phyloP scores from a whole-genome alignment of 2,888 invertebrate species.

The Hymenopus coronatus region DNA sequence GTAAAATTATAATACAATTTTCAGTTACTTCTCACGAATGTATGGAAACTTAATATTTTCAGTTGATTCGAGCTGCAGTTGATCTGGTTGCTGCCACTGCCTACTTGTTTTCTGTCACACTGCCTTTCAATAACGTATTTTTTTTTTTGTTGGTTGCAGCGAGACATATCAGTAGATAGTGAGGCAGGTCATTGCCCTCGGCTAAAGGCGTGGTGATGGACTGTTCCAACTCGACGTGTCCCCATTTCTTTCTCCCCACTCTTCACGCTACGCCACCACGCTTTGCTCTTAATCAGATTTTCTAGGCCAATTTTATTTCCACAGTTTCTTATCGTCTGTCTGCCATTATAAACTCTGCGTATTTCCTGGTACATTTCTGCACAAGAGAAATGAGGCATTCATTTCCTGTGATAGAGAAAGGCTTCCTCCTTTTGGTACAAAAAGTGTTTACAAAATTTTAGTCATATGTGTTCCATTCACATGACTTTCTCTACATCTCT shows the following conservation, averaged over 20 bases:
- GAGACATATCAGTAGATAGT: neutral
- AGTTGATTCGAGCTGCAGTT: too few relatives aligned
- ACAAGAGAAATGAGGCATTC: too few relatives aligned
- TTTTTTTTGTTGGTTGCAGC: neutral
- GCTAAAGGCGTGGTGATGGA: neutral
- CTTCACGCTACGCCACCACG: neutral
- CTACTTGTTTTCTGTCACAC: neutral
- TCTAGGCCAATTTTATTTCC: neutral
- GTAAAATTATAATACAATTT: too few relatives aligned
- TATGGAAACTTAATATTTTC: too few relatives aligned
- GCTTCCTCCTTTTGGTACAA: too few relatives aligned
- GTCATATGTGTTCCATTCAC: too few relatives aligned
- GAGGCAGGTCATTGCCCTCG: neutral
- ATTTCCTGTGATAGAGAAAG: too few relatives aligned
- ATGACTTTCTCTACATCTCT: too few relatives aligned
- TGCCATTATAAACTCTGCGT: neutral
- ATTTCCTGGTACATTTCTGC: neutral
- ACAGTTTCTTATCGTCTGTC: neutral
- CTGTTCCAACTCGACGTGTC: neutral
- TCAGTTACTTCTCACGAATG: too few relatives aligned
- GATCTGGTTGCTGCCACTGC: too few relatives aligned
- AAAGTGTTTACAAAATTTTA: rapidly evolving
- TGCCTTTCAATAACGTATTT: neutral
- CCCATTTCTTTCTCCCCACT: neutral
- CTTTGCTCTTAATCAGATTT: neutral